These are phyloP conservation scores for Archilochus colubris DNA, from an alignment of 2,113 vertebrate species.

Conservation along the genomic window DNA sequence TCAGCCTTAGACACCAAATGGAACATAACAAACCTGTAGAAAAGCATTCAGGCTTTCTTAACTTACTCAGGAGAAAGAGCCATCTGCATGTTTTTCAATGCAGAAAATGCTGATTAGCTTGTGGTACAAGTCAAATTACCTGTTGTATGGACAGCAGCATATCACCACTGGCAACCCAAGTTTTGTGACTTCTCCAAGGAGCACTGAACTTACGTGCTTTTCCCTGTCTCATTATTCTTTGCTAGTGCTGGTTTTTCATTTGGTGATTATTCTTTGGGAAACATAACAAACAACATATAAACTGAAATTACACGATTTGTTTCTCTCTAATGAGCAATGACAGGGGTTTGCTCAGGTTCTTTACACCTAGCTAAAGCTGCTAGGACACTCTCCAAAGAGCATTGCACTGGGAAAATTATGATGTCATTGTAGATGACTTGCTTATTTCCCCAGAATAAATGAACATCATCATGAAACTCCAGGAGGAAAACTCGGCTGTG, in stretches of 20 bases:
- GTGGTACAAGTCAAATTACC: not conserved
- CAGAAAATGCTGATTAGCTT: not conserved
- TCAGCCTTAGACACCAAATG: not conserved
- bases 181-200: not conserved
- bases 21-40: not conserved
- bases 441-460: slow-evolving; percentile 52
- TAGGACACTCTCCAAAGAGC: not conserved
- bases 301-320: not conserved
- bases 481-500: slow-evolving; percentile 27
- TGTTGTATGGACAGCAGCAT: not conserved
- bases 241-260: not conserved
- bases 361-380: not conserved
- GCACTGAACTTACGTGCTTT: accelerated
- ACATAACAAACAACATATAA: not conserved
- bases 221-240: not conserved
- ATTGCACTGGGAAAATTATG: slow-evolving; percentile 21
- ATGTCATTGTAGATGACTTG: slow-evolving; percentile 40
- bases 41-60: not conserved
- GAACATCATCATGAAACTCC: slow-evolving; percentile 49
- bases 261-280: not conserved
- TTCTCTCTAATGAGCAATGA: not conserved
- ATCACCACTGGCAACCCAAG: not conserved
- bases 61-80: not conserved
- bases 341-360: not conserved
- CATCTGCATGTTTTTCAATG: not conserved